Evolutionary conservation across 2,888 invertebrate genomes (phyloP).

Genomic region (Byasa hedistus): DNA sequence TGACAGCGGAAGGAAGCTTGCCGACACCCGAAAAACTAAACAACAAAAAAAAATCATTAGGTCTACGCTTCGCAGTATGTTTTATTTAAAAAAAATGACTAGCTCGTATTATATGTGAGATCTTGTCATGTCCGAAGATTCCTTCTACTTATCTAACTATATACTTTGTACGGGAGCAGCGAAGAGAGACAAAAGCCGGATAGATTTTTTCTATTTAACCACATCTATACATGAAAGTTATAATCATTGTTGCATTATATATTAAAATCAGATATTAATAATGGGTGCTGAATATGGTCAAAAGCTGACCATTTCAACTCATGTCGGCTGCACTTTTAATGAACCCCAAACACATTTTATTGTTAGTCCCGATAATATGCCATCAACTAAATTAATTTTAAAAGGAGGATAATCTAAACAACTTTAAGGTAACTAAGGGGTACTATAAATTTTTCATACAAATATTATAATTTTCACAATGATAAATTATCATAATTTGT

Average conservation of each 20-base stretch:
- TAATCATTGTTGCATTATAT: conserved; percentile 2
- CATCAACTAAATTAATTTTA: conserved; percentile 9
- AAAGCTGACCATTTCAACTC: neutral
- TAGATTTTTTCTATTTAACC: conserved; percentile 25
- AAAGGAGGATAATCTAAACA: conserved; percentile 2
- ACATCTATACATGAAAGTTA: conserved; percentile 21
- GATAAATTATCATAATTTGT: neutral
- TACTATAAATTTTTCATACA: neutral
- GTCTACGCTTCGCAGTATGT: conserved; percentile 31
- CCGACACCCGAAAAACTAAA: conserved; percentile 26
- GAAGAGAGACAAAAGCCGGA: conserved; percentile 24
- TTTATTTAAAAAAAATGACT: conserved; percentile 47
- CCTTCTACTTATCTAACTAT: conserved; percentile 28
- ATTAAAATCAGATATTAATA: neutral
- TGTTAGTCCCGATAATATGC: conserved; percentile 15
- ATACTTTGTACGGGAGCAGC: conserved; percentile 30
- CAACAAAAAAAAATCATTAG: conserved; percentile 30
- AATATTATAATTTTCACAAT: neutral
- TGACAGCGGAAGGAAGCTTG: conserved; percentile 24
- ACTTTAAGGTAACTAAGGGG: neutral
- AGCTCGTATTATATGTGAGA: conserved; percentile 49
- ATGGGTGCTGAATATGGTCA: neutral
- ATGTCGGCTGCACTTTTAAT: neutral
- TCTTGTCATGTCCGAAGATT: conserved; percentile 37
- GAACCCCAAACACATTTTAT: conserved; percentile 4